Evolutionary conservation across 1,140 invertebrate genomes (phyloP), one percentile per base, ranked within the genome.

Genomic region (Trinorchestia longiramus): DNA sequence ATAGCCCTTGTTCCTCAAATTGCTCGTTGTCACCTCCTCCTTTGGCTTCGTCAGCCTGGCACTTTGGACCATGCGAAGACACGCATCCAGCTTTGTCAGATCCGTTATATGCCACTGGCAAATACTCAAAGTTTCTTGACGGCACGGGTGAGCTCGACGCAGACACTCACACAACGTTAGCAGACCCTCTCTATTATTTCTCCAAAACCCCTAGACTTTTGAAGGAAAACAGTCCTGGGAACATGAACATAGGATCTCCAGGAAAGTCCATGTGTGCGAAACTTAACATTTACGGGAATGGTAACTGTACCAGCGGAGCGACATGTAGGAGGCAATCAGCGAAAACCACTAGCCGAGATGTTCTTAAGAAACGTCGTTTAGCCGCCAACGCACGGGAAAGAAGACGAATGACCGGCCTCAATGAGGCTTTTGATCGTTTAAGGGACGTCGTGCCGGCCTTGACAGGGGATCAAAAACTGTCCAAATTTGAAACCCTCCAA

Each of bases 401-500:
- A 44, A 97, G 98, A 96, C 97, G 98, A 47, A 99, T 99, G 98
- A 98, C 98, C 97, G 98, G 98, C 8, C 97, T 99, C 41, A 99
- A 99, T 97, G 98, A 98, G 88, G 98, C 98, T 0, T 99, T 99
- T 97, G 98, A 99, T 97, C 97, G 98, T 96, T 97, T 99, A 6
- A 97, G 98, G n/a, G 98, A 98, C 97, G 98, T 99, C n/a, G 98
- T 99, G 40, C 98, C 98, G 0, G 98, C 98, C 95, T 97, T 98
- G 36, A 98, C 98, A 0, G 98, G 98, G 43, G 98, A 99, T 97
- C 98, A 98, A 96, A 98, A 98, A 97, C 97, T 99, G 6, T 99
- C 98, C 96, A 99, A 99, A 97, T 99, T 98, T 97, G 98, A 99
- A 97, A 99, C 98, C 0, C 97, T 99, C 23, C 98, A 99, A 97